These are phyloP conservation scores for Scelioninae gen. 2 DNA, from an alignment of 2,888 invertebrate genomes.

Conservation along the genomic window DNA sequence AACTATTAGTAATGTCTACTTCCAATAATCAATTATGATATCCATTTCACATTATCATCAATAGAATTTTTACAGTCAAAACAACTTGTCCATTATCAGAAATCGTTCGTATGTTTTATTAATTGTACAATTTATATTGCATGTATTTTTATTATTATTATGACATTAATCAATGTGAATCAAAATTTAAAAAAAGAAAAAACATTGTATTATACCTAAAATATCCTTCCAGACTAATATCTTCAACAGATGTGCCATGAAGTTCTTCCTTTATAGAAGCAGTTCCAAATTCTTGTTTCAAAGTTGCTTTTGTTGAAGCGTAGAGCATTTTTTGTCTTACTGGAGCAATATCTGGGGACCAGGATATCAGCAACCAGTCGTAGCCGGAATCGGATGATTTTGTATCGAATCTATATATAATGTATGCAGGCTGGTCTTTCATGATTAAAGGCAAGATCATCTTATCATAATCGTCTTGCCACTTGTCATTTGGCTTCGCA, in stretches of 20 bases:
- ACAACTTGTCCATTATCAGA: no score
- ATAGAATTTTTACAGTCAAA: no score
- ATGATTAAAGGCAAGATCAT: slow-evolving; percentile 83
- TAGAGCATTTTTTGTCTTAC: slow-evolving; percentile 98
- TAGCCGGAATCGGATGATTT: slow-evolving; percentile 86
- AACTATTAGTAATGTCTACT: no score
- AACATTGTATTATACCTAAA: no score
- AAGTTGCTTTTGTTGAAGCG: slow-evolving; percentile 97
- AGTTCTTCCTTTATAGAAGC: slow-evolving; percentile 95
- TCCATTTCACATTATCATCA: no score
- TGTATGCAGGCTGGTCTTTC: slow-evolving; percentile 91
- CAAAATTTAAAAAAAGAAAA: no score
- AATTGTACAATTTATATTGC: no score
- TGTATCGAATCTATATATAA: slow-evolving; percentile 86
- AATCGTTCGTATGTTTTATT: no score
- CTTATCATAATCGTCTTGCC: slow-evolving; percentile 92
- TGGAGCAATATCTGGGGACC: slow-evolving; percentile 94
- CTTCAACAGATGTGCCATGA: slow-evolving; percentile 90
- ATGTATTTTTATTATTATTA: no score
- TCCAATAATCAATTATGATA: no score
- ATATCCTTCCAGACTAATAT: slow-evolving; percentile 89
- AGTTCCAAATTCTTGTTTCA: slow-evolving; percentile 97
- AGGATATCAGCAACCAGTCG: slow-evolving; percentile 95
- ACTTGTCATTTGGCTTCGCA: slow-evolving; percentile 82
- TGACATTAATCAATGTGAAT: no score